These are phyloP conservation scores for Puffinus mauretanicus DNA, from an alignment of 2,113 vertebrate species.

Conservation along the genomic window DNA sequence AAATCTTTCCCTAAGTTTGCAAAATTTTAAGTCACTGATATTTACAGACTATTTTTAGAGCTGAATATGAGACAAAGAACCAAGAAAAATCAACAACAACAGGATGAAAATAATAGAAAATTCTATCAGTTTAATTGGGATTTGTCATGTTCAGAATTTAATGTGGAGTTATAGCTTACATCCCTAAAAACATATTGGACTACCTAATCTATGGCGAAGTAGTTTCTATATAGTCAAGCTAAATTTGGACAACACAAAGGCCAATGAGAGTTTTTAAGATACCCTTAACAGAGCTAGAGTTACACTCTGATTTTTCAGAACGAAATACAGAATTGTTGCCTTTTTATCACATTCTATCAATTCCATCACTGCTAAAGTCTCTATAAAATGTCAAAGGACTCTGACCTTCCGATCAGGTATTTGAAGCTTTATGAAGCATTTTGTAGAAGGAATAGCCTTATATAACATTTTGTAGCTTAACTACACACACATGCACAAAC, in stretches of 20 bases:
- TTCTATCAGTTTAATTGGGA: neutral
- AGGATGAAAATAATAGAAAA: neutral
- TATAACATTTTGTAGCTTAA: neutral
- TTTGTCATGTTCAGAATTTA: neutral
- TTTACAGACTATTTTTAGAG: neutral
- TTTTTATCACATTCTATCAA: neutral
- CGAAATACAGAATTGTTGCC: fast-evolving
- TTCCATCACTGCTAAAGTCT: neutral
- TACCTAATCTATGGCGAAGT: neutral
- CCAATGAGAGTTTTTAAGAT: neutral
- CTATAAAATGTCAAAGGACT: neutral
- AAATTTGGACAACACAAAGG: neutral
- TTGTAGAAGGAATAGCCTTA: neutral
- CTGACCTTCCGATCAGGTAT: neutral
- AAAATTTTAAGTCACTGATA: neutral
- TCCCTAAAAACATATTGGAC: neutral
- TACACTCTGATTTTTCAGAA: neutral
- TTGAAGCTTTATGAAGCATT: neutral
- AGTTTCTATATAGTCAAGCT: neutral
- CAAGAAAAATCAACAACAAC: neutral
- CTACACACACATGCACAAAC: neutral
- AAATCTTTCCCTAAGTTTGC: neutral
- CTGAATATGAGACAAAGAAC: neutral
- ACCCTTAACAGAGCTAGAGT: neutral
- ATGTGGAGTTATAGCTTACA: neutral